These are phyloP conservation scores for Drosophila histrio DNA, from an alignment of 2,888 invertebrate genomes.

Conservation along the genomic window DNA sequence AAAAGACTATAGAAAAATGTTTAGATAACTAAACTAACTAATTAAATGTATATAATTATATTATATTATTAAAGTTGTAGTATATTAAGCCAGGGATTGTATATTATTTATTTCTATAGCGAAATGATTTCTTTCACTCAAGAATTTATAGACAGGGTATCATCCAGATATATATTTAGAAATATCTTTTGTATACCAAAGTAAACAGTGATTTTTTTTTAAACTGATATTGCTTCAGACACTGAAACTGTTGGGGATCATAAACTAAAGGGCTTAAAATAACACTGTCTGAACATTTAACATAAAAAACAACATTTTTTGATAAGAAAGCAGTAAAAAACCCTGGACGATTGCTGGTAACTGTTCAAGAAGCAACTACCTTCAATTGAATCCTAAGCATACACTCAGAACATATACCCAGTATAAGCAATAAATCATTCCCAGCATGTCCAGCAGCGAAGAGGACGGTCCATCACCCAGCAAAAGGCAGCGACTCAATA, in stretches of 20 bases:
- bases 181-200: not conserved
- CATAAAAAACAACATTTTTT: slow-evolving; percentile 7
- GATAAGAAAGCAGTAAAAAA: not conserved
- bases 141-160: too few species aligned
- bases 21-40: too few species aligned
- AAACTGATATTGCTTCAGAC: not conserved
- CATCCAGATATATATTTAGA: too few species aligned
- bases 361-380: not conserved
- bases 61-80: too few species aligned
- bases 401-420: not conserved
- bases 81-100: too few species aligned
- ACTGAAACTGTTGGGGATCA: not conserved
- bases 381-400: not conserved
- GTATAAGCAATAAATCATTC: not conserved
- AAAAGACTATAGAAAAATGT: too few species aligned
- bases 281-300: not conserved
- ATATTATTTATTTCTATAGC: too few species aligned
- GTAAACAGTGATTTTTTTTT: not conserved
- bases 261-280: not conserved
- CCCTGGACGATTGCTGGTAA: not conserved
- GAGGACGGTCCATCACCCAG: not conserved
- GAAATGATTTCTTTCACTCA: too few species aligned
- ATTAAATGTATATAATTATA: too few species aligned
- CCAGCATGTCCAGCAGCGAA: not conserved
- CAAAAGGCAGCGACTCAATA: not conserved